Evolutionary conservation across 2,797 vertebrate species (phyloP).

Genomic region (Ctenochaetus hawaiiensis): DNA sequence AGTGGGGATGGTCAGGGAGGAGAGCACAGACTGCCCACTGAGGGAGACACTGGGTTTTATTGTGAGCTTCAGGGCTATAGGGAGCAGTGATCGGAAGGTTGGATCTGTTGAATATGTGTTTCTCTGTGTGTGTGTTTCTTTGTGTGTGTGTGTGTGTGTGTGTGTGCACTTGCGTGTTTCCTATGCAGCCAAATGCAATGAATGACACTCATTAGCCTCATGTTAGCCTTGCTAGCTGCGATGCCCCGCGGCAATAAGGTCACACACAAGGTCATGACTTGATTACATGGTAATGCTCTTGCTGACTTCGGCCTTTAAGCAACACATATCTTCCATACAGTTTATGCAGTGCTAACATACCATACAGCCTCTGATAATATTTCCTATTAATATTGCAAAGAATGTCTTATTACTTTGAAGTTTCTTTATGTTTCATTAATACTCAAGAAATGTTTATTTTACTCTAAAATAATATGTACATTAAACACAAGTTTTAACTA

Average conservation of each 20-base stretch:
- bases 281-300: conserved; percentile 77
- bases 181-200: conserved; percentile 73
- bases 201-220: conserved; percentile 83
- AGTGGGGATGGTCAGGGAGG: conserved; percentile 74
- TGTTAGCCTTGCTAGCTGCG: conserved; percentile 79
- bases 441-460: background rate
- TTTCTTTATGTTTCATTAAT: conserved; percentile 9
- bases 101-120: conserved; percentile 74
- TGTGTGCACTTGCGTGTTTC: conserved; percentile 38
- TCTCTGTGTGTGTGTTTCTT: conserved; percentile 41
- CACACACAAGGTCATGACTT: conserved; percentile 74
- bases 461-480: background rate
- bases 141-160: conserved; percentile 32
- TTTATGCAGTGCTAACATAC: conserved; percentile 1
- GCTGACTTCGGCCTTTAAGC: conserved; percentile 64
- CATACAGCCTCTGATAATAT: background rate
- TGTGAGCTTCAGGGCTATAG: conserved; percentile 78
- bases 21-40: conserved; percentile 71
- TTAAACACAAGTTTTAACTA: background rate
- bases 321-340: conserved; percentile 33
- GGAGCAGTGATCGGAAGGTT: conserved; percentile 83
- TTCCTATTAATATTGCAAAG: too few relatives aligned
- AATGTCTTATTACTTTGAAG: too few relatives aligned
- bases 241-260: conserved; percentile 77
- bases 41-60: conserved; percentile 78